Evolutionary conservation across 2,797 vertebrate species (phyloP).

Genomic region (Falco cherrug): DNA sequence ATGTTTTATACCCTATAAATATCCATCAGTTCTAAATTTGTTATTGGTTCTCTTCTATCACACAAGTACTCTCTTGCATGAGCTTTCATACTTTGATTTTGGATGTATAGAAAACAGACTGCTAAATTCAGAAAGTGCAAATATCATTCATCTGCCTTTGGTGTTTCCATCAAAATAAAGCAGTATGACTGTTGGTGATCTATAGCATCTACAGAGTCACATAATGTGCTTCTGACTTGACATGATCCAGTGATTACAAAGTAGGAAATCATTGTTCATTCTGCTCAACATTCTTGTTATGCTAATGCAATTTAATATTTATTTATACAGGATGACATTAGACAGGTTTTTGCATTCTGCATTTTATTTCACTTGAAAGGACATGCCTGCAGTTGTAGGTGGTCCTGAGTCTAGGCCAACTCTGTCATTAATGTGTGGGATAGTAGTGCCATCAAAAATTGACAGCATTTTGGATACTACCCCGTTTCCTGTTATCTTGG

Average conservation of each 20-base stretch:
- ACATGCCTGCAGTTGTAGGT: background rate
- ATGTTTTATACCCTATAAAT: background rate
- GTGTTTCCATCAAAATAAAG: background rate
- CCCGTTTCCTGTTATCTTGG: background rate
- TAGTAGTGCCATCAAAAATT: background rate
- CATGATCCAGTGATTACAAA: background rate
- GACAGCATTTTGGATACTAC: background rate
- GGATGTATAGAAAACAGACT: background rate
- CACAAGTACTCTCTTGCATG: background rate
- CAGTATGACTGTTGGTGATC: background rate
- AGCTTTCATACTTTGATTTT: background rate
- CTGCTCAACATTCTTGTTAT: background rate
- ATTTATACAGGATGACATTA: background rate
- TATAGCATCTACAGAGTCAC: background rate
- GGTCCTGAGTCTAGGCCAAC: background rate
- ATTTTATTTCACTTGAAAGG: background rate
- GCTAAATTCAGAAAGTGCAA: background rate
- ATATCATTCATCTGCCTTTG: background rate
- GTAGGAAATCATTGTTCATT: background rate
- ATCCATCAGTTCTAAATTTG: background rate
- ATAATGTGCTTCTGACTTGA: background rate
- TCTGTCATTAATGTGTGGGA: background rate
- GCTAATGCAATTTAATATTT: background rate
- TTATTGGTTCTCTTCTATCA: background rate
- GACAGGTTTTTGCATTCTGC: background rate